Base-by-base conservation (phyloP, 2,797 vertebrate genomes). In the Sebastes itinus region DNA sequence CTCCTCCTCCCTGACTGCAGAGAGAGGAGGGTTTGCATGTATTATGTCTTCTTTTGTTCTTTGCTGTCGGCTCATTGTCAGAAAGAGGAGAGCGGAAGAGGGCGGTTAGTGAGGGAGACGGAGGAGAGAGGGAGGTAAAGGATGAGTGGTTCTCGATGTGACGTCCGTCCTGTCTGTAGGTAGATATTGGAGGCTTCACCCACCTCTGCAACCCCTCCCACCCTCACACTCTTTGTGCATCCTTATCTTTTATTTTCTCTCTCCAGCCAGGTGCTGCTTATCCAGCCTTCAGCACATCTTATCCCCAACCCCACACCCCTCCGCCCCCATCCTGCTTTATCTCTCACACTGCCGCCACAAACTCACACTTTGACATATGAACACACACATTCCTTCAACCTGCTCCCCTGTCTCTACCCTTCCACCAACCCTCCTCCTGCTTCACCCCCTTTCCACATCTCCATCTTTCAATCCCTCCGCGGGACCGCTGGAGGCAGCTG, bases 41-140 rank as follows among this genome's bases (percentile, higher is more conserved):
- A 91, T 90, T 87, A 90, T 87, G 82, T 84, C 86, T 76, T 70
- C 88, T 91, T 92, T 92, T 92, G 90, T 92, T 92, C 88, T 88
- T 83, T 77, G 69, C 83, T 88, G 87, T 83, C 66, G 52, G 77
- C 87, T 91, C 79, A 82, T 83, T 86, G 82, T 86, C 77, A 27
- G 38, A 70, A 23, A 58, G 52, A 72, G 65, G 18, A 25, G 62
- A 77, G 70, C 76, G 72, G 72, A 72, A 77, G 67, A 62, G 61
- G 64, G 75, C 22, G 59, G 67, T 62, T 75, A 38, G 64, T 35
- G 56, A 30, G 58, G 63, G 70, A 78, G 68, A 56, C 1, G 7
- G 46, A 16, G 62, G 22, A 49, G 46, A 35, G 25, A 23, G 33
- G 16, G 58, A 27, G 67, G 55, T 69, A 46, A 63, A 73, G 78